Evolutionary conservation across 2,888 invertebrate species (phyloP).

Genomic region (Himalopsyche japonica): DNA sequence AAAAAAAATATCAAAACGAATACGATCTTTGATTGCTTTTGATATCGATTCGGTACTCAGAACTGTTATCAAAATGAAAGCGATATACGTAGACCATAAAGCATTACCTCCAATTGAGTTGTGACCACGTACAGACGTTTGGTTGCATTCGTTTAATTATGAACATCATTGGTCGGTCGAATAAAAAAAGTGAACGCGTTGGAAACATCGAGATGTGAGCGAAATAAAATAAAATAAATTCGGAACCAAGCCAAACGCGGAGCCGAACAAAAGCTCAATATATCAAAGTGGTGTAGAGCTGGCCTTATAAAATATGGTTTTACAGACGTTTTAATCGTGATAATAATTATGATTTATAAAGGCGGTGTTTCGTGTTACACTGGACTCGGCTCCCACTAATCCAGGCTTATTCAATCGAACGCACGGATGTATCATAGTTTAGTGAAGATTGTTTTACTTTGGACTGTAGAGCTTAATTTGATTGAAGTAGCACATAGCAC

Average conservation of each 20-base stretch:
- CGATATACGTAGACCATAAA: not conserved
- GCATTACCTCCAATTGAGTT: conserved; percentile 15
- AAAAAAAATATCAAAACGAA: no score
- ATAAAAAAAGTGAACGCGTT: conserved; percentile 2
- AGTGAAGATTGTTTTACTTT: no score
- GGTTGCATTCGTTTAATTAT: conserved; percentile 22
- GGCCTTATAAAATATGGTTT: conserved; percentile 34
- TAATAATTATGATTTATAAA: conserved; percentile 41
- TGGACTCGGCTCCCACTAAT: not conserved
- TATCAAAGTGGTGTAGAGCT: conserved; percentile 26
- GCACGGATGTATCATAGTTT: not conserved
- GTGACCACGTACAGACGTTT: conserved; percentile 12
- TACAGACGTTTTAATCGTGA: conserved; percentile 40
- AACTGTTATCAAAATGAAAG: not conserved
- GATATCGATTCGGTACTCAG: not conserved
- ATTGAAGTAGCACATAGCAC: no score
- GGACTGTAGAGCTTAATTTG: no score
- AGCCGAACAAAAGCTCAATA: conserved; percentile 37
- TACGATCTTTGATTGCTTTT: no score
- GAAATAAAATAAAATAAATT: conserved; percentile 8
- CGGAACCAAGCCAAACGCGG: not conserved
- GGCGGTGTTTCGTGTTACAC: conserved; percentile 25
- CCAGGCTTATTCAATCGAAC: not conserved
- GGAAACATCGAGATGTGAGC: conserved; percentile 5
- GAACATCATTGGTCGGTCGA: conserved; percentile 10